These are phyloP conservation scores for Drosophila sechellia DNA, from an alignment of 1,140 invertebrate species.

Conservation along the genomic window DNA sequence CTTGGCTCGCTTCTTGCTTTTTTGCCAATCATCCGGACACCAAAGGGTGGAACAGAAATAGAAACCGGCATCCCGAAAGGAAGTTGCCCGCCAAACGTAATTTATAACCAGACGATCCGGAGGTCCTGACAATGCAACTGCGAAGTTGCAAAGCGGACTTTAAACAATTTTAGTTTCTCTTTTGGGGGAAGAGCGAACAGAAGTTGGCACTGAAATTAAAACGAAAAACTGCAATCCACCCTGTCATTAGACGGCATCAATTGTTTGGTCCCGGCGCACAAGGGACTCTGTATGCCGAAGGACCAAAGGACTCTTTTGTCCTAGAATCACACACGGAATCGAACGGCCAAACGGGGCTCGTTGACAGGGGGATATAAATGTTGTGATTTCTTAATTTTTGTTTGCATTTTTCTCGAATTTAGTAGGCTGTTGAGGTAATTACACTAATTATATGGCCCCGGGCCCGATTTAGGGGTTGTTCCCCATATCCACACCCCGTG, in stretches of 20 bases:
- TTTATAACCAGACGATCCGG: constrained; percentile 60
- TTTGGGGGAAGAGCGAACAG: constrained; percentile 32
- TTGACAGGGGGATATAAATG: constrained; percentile 82
- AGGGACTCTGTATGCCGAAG: not conserved
- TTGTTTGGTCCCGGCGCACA: constrained; percentile 49
- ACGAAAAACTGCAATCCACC: constrained; percentile 75
- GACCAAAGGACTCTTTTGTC: constrained; percentile 26
- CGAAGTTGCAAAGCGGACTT: constrained; percentile 17
- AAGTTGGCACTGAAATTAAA: constrained; percentile 73
- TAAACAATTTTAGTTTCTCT: not conserved
- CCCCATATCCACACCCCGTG: constrained; percentile 1
- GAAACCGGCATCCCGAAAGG: constrained; percentile 4
- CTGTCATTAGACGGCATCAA: constrained; percentile 76
- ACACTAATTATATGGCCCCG: constrained; percentile 76
- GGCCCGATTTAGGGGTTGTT: constrained; percentile 59
- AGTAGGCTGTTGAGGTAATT: constrained; percentile 82
- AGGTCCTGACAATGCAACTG: constrained; percentile 61
- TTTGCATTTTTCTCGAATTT: constrained; percentile 83
- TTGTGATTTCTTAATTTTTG: constrained; percentile 84
- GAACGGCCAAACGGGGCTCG: constrained; percentile 28
- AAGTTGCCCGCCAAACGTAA: constrained; percentile 54
- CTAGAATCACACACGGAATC: not conserved
- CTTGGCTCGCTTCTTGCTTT: not conserved
- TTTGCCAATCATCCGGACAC: constrained; percentile 36
- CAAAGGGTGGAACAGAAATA: constrained; percentile 17